Conservation (phyloP, 2,888 invertebrate species). For the Oscheius myriophilus region DNA sequence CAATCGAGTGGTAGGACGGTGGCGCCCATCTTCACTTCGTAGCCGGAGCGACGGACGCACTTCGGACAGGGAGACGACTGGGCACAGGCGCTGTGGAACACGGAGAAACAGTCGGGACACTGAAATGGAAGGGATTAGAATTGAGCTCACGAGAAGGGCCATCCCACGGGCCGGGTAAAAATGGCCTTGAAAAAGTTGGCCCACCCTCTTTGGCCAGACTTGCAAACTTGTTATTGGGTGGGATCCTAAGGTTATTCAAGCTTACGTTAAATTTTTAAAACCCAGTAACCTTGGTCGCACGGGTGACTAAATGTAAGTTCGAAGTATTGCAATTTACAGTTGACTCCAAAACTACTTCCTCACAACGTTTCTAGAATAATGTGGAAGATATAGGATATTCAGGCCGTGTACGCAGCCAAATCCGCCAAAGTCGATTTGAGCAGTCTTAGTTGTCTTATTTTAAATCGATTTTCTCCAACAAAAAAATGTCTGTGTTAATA, state of each 20-base stretch:
- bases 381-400: no score
- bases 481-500: no score
- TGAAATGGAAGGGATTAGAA: slow-evolving; percentile 46
- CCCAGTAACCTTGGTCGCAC: no score
- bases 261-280: no score
- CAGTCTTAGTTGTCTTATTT: no score
- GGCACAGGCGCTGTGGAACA: slow-evolving; percentile 63
- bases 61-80: slow-evolving; percentile 58
- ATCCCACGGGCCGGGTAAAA: neutral
- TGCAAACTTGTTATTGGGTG: neutral
- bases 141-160: neutral
- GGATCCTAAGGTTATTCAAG: neutral
- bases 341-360: no score
- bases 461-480: no score
- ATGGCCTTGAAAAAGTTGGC: neutral
- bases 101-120: slow-evolving; percentile 66
- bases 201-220: neutral
- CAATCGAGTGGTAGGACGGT: slow-evolving; percentile 22
- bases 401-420: no score
- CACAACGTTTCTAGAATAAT: no score
- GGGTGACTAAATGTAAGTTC: no score
- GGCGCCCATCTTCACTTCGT: slow-evolving; percentile 13
- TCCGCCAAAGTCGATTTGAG: no score
- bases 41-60: slow-evolving; percentile 46
- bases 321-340: no score